These are phyloP conservation scores for Melanargia galathea DNA, from an alignment of 2,888 invertebrate species.

Conservation along the genomic window DNA sequence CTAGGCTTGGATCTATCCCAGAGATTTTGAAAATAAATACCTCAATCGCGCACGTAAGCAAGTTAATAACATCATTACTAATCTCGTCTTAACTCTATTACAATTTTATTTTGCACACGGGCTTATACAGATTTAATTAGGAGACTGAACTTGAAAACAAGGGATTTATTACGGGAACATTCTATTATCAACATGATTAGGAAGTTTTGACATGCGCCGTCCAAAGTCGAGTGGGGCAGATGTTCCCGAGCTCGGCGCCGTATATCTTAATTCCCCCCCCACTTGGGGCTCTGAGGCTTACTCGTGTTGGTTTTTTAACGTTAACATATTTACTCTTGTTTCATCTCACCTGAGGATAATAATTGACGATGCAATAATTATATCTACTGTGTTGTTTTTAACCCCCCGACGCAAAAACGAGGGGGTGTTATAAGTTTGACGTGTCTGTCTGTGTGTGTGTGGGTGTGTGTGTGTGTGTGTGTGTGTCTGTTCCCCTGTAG, in stretches of 20 bases:
- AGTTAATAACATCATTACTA: background rate
- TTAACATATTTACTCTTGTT: too few relatives aligned
- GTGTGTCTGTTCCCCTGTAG: too few relatives aligned
- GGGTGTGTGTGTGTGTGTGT: too few relatives aligned
- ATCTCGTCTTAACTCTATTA: background rate
- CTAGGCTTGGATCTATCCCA: too few relatives aligned
- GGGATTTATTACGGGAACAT: conserved; percentile 28
- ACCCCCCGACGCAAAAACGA: too few relatives aligned
- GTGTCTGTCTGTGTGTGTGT: too few relatives aligned
- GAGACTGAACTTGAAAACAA: conserved; percentile 21
- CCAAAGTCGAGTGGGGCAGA: conserved; percentile 34
- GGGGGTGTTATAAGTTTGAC: too few relatives aligned
- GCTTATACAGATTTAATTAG: conserved; percentile 11
- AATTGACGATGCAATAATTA: too few relatives aligned
- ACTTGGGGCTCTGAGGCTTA: conserved; percentile 7
- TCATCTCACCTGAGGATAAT: too few relatives aligned
- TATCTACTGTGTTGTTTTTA: too few relatives aligned
- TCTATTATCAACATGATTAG: conserved; percentile 39
- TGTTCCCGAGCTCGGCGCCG: conserved; percentile 30
- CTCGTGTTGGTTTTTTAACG: background rate
- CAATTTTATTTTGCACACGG: background rate
- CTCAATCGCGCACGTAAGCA: too few relatives aligned
- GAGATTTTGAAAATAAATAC: too few relatives aligned
- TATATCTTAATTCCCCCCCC: conserved; percentile 36
- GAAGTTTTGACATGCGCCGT: conserved; percentile 38